Evolutionary conservation across 2,113 vertebrate species (phyloP).

Genomic region (Tenrec ecaudatus): DNA sequence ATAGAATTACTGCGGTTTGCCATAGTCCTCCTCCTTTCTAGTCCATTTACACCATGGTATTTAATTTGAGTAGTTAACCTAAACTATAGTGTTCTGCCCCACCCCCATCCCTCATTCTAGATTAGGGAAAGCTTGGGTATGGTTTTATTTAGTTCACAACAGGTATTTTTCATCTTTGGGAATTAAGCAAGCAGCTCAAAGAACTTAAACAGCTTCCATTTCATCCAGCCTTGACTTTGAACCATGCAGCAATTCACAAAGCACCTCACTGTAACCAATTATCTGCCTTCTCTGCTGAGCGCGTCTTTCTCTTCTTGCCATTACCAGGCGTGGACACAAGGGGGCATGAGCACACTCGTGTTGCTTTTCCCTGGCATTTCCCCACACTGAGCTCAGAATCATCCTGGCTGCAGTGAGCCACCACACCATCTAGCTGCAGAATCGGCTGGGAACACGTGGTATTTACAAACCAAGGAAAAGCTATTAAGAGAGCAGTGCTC

Average conservation of each 20-base stretch:
- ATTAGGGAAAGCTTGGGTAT: not conserved
- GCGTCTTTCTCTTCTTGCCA: not conserved
- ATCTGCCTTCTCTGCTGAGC: not conserved
- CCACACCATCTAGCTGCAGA: not conserved
- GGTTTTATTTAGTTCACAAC: constrained; percentile 6
- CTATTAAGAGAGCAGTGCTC: not conserved
- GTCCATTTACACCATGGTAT: not conserved
- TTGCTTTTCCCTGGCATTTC: not conserved
- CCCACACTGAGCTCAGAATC: not conserved
- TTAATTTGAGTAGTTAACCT: not conserved
- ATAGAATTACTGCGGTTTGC: not conserved
- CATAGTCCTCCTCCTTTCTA: not conserved
- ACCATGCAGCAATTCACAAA: not conserved
- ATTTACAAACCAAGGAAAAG: not conserved
- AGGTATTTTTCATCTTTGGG: not conserved
- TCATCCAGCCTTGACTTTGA: not conserved
- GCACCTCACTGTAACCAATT: not conserved
- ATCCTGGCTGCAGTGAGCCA: not conserved
- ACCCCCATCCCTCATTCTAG: constrained; percentile 1
- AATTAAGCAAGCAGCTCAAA: not conserved
- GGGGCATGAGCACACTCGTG: not conserved
- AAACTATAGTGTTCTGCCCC: not conserved
- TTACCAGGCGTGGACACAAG: constrained; percentile 47
- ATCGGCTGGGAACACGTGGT: not conserved
- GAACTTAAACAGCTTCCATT: not conserved